phyloP scores from a whole-genome alignment of 2,113 vertebrate species.

The Notarius quadriscutis region DNA sequence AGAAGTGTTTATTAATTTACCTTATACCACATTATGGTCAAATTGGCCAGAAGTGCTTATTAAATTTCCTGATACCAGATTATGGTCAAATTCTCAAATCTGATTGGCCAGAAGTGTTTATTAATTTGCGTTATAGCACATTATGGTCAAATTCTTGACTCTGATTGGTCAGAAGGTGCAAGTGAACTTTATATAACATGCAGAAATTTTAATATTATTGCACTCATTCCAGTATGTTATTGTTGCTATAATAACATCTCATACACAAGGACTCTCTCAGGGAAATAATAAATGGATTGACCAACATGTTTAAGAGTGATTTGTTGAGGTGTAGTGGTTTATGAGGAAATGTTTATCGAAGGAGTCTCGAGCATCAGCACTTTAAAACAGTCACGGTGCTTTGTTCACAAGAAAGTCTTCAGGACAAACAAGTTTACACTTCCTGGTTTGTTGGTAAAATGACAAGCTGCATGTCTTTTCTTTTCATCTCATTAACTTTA shows the following conservation, averaged over 20 bases:
- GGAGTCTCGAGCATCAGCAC: background rate
- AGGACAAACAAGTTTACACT: background rate
- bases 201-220: background rate
- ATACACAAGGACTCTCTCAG: background rate
- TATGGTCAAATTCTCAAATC: too few species aligned
- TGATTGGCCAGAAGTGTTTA: too few species aligned
- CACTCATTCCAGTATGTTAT: background rate
- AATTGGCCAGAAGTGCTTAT: too few species aligned
- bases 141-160: background rate
- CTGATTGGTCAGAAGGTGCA: background rate
- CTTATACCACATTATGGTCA: too few species aligned
- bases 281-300: too few species aligned
- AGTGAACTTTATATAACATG: background rate
- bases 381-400: background rate
- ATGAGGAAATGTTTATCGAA: background rate
- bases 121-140: too few species aligned
- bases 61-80: too few species aligned
- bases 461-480: background rate
- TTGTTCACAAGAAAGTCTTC: background rate
- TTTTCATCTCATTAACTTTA: background rate
- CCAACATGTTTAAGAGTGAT: too few species aligned
- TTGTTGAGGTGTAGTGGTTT: background rate
- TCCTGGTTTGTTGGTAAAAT: background rate
- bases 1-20: too few species aligned
- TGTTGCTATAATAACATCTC: background rate